A percentile compares a stretch with the other conserved stretches of the same genome.
Evolutionary conservation across 2,888 invertebrate genomes (phyloP).

Genomic region (Rhagonycha fulva): DNA sequence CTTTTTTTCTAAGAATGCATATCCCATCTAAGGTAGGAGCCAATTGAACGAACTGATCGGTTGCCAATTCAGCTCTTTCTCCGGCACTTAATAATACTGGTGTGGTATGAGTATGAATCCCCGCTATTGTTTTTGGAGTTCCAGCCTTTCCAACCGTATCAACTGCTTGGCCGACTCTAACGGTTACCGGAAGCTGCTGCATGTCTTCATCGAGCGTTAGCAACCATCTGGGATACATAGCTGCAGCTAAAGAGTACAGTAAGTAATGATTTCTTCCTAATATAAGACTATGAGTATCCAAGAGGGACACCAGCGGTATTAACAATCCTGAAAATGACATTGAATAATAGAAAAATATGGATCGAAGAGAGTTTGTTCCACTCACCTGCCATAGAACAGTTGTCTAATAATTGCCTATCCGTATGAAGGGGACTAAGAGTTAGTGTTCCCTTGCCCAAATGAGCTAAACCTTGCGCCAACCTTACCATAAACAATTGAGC

Average conservation of each 20-base stretch:
- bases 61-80: constrained; percentile 96
- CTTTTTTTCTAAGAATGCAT: constrained; percentile 89
- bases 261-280: constrained; percentile 93
- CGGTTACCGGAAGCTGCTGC: constrained; percentile 87
- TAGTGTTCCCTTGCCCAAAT: constrained; percentile 97
- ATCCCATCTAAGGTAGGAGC: constrained; percentile 98
- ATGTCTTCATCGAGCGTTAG: constrained; percentile 94
- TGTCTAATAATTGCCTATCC: constrained; percentile 90
- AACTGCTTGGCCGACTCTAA: constrained; percentile 92
- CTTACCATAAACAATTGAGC: constrained; percentile 97
- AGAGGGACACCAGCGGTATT: constrained; percentile 44
- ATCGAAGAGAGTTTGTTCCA: neutral
- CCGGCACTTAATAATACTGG: constrained; percentile 95
- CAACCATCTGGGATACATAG: constrained; percentile 98
- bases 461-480: constrained; percentile 93
- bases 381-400: constrained; percentile 89
- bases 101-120: constrained; percentile 98
- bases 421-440: constrained; percentile 95
- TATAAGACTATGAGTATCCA: constrained; percentile 58
- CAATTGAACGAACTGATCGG: constrained; percentile 90
- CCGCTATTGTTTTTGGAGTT: constrained; percentile 98
- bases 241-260: constrained; percentile 88
- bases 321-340: constrained; percentile 57
- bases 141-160: constrained; percentile 99
- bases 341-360: constrained; percentile 40